phyloP scores from a whole-genome alignment of 2,797 vertebrate genomes.

The Myripristis jacobus region DNA sequence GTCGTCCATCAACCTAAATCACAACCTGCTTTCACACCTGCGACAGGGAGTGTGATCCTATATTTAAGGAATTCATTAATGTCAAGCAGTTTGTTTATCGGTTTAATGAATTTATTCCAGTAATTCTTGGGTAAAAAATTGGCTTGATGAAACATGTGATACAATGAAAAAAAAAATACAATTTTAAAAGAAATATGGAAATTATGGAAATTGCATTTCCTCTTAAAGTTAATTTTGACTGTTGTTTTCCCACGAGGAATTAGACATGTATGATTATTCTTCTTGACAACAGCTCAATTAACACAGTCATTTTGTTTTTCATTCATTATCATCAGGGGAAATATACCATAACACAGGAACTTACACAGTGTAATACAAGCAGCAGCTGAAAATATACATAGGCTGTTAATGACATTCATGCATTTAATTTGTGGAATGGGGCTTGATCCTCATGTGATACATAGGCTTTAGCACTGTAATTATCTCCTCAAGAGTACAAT shows the following conservation, averaged over 20 bases:
- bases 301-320: constrained; percentile 73
- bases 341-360: constrained; percentile 59
- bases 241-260: constrained; percentile 59
- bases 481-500: constrained; percentile 80
- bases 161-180: constrained; percentile 11
- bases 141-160: constrained; percentile 33
- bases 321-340: constrained; percentile 69
- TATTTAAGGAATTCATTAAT: constrained; percentile 66
- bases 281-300: constrained; percentile 75
- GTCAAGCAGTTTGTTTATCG: constrained; percentile 60
- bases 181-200: constrained; percentile 24
- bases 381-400: constrained; percentile 64
- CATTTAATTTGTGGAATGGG: constrained; percentile 74
- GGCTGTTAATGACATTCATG: constrained; percentile 61
- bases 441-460: constrained; percentile 70
- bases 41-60: constrained; percentile 56
- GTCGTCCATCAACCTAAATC: constrained; percentile 85
- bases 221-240: constrained; percentile 68
- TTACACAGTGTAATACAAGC: constrained; percentile 48
- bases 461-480: constrained; percentile 71
- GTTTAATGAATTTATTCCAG: constrained; percentile 59
- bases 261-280: constrained; percentile 70
- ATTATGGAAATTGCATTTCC: constrained; percentile 65
- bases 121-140: constrained; percentile 15
- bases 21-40: constrained; percentile 84